Evolutionary conservation across 2,888 invertebrate species (phyloP).

Genomic region (Habroteleia sp.): DNA sequence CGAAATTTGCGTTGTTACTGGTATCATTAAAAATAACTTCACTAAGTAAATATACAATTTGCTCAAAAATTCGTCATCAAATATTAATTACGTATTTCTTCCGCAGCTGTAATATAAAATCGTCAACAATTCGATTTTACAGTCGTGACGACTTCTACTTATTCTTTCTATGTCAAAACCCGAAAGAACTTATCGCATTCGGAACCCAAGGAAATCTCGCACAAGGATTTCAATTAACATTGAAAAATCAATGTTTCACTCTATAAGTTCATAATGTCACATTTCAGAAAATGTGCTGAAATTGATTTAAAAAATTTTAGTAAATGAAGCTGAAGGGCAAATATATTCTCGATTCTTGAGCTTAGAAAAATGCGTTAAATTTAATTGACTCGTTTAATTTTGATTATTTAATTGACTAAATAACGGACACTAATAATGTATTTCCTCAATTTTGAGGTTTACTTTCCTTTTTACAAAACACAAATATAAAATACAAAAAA

Average conservation of each 20-base stretch:
- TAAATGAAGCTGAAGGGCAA: slow-evolving; percentile 1
- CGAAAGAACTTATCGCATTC: slow-evolving; percentile 5
- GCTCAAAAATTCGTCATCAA: slow-evolving; percentile 2
- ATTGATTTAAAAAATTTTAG: neutral
- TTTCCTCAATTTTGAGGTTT: too few relatives aligned
- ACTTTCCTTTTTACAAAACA: too few relatives aligned
- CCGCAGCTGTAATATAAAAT: neutral
- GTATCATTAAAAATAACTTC: too few relatives aligned
- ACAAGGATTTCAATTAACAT: neutral
- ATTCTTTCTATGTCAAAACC: neutral
- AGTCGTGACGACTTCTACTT: neutral
- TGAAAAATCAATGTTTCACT: slow-evolving; percentile 3
- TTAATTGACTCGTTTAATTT: too few relatives aligned
- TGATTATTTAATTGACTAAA: too few relatives aligned
- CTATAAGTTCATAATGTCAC: too few relatives aligned
- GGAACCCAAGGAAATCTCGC: neutral
- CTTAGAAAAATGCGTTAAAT: slow-evolving; percentile 8
- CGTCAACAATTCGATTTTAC: neutral
- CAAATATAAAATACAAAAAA: too few relatives aligned
- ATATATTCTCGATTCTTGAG: slow-evolving; percentile 12
- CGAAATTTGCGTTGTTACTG: too few relatives aligned
- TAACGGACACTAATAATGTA: too few relatives aligned
- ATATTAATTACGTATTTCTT: neutral
- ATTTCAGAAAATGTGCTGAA: too few relatives aligned
- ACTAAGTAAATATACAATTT: neutral